Evolutionary conservation across 2,113 vertebrate species (phyloP).

Genomic region (Charadrius vociferus): DNA sequence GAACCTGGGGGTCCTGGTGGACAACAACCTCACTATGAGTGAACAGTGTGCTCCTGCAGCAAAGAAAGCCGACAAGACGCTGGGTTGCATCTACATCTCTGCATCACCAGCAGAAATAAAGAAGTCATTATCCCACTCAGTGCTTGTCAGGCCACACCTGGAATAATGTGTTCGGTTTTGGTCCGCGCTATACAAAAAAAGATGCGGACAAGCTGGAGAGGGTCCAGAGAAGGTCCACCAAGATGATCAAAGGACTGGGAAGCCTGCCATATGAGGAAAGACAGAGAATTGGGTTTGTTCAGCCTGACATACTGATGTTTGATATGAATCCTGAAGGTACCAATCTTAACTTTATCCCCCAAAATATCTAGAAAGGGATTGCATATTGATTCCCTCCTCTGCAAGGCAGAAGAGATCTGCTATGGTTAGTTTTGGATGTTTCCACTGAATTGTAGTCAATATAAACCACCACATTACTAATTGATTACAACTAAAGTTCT

Average conservation of each 20-base stretch:
- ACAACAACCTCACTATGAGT: background rate
- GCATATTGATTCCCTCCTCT: background rate
- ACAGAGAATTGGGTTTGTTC: background rate
- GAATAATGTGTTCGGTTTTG: background rate
- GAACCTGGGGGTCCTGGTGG: background rate
- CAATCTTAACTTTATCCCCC: background rate
- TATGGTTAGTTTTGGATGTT: background rate
- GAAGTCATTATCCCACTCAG: background rate
- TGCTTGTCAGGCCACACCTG: background rate
- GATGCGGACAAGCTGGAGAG: background rate
- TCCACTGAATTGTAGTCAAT: background rate
- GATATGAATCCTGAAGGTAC: background rate
- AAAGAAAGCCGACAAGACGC: background rate
- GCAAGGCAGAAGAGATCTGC: background rate
- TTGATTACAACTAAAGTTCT: background rate
- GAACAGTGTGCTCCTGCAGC: background rate
- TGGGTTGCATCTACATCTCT: background rate
- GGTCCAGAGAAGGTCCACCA: background rate
- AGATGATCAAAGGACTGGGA: background rate
- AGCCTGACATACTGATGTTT: background rate
- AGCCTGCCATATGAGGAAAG: background rate
- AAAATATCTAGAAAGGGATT: background rate
- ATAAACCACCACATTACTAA: background rate
- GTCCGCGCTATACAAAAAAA: background rate
- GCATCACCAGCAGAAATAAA: background rate